Conservation (phyloP, 2,797 vertebrate genomes). For the Lagorchestes hirsutus region DNA sequence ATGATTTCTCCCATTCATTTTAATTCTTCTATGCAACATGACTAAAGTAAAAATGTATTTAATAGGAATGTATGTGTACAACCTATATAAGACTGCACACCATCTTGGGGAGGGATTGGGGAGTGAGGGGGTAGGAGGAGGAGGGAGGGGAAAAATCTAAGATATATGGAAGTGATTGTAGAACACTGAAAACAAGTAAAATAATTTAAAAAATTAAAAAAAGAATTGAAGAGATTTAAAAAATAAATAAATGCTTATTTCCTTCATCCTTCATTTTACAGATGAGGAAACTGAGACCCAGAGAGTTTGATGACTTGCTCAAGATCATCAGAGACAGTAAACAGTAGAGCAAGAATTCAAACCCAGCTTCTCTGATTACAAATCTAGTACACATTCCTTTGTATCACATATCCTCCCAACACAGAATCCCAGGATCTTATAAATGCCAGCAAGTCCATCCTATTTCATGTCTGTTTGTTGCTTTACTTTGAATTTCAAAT, state of each 20-base stretch:
- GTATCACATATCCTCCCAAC: not conserved
- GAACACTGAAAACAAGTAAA: no score
- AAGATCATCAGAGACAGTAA: not conserved
- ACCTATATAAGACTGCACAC: no score
- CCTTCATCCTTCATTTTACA: not conserved
- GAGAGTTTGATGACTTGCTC: not conserved
- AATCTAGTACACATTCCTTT: not conserved
- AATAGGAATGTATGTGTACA: no score
- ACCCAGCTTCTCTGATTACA: not conserved
- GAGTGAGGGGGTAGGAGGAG: no score
- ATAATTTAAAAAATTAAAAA: no score
- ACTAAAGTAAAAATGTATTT: no score
- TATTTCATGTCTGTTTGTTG: not conserved
- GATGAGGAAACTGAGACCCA: not conserved
- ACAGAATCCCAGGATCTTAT: not conserved
- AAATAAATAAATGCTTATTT: not conserved
- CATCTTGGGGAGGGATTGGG: no score
- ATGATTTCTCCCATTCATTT: no score
- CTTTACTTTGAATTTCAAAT: not conserved
- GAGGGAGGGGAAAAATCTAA: no score
- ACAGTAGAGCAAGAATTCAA: not conserved
- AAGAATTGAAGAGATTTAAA: no score
- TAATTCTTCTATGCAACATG: no score
- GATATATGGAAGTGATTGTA: no score
- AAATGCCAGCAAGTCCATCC: not conserved